Conservation (phyloP, 2,888 invertebrate genomes). For the Bombylius discolor region DNA sequence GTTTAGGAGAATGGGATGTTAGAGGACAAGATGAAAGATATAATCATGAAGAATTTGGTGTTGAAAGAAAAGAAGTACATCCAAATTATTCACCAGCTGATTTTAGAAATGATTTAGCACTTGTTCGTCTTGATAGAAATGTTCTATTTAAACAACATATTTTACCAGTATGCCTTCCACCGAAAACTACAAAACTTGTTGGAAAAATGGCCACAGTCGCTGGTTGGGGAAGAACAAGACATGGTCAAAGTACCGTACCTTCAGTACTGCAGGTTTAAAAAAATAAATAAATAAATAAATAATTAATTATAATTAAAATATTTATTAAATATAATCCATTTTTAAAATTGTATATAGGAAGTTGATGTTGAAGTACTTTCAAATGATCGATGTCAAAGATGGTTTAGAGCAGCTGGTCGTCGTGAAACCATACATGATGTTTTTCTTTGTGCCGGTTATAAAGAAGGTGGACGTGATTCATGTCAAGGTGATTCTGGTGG, state of each 20-base stretch:
- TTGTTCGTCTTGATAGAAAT: conserved; percentile 65
- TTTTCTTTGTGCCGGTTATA: conserved; percentile 85
- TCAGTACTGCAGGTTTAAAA: conserved; percentile 54
- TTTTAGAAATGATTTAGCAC: conserved; percentile 80
- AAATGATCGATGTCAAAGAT: conserved; percentile 80
- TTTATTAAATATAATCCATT: not conserved
- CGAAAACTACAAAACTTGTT: conserved; percentile 59
- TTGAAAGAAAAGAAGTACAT: conserved; percentile 83
- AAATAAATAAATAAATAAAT: not conserved
- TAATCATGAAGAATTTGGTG: conserved; percentile 75
- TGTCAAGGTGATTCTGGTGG: conserved; percentile 76
- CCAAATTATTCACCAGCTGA: conserved; percentile 82
- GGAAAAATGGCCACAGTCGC: conserved; percentile 85
- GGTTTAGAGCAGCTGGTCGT: conserved; percentile 83
- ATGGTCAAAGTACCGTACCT: conserved; percentile 78
- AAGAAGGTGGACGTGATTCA: conserved; percentile 67
- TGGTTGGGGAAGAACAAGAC: conserved; percentile 84
- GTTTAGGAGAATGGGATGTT: conserved; percentile 88
- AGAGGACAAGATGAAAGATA: conserved; percentile 69
- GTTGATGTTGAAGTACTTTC: conserved; percentile 78
- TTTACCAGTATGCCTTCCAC: conserved; percentile 80
- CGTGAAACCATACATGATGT: conserved; percentile 88
- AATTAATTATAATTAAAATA: not conserved
- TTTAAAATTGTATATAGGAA: conserved; percentile 38
- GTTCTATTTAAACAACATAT: conserved; percentile 87